Conservation (phyloP, 1,140 invertebrate species). For the Papilio aristodemus region DNA sequence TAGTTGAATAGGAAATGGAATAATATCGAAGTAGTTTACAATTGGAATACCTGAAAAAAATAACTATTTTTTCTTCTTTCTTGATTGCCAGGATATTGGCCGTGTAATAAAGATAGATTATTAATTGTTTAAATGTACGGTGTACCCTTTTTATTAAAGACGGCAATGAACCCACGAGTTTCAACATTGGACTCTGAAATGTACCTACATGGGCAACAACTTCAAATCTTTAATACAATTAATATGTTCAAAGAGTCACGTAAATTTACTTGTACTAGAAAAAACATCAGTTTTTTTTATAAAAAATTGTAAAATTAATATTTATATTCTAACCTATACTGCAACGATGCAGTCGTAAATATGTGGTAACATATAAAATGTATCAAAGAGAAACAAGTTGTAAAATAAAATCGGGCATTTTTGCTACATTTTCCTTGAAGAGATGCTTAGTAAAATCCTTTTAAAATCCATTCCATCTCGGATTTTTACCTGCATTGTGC, state of each 20-base stretch:
- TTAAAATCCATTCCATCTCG: slow-evolving; percentile 32
- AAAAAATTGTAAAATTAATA: too few species aligned
- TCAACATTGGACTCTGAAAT: too few species aligned
- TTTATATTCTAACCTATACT: not conserved
- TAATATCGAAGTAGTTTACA: slow-evolving; percentile 9
- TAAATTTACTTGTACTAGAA: not conserved
- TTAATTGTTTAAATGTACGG: too few species aligned
- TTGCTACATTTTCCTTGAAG: slow-evolving; percentile 20
- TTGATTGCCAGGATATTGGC: not conserved
- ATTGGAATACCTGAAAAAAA: not conserved
- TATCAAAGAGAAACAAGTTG: not conserved
- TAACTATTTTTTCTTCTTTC: not conserved
- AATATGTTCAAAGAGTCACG: not conserved
- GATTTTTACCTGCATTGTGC: slow-evolving; percentile 66
- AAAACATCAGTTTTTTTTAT: too few species aligned
- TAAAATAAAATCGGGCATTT: slow-evolving; percentile 5
- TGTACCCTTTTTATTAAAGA: too few species aligned
- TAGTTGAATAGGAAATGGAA: slow-evolving; percentile 15
- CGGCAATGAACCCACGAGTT: not conserved
- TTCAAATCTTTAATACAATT: not conserved
- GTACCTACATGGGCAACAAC: too few species aligned
- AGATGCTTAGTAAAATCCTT: slow-evolving; percentile 35
- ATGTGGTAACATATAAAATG: not conserved
- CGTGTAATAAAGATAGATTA: not conserved
- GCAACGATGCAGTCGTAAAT: not conserved